Evolutionary conservation across 2,888 invertebrate species (phyloP).

Genomic region (Heliconius cydno): DNA sequence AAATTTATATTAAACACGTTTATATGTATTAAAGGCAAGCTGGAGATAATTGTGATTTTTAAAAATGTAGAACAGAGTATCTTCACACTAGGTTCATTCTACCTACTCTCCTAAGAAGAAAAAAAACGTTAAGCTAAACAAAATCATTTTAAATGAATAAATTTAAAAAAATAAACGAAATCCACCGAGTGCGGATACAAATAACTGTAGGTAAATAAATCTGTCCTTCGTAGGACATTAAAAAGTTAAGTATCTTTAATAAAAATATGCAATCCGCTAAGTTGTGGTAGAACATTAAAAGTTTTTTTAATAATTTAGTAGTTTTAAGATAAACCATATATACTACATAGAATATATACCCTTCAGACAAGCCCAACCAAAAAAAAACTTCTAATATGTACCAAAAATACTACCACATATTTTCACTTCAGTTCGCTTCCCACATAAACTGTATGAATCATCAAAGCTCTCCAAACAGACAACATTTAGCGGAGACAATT

Average conservation of each 20-base stretch:
- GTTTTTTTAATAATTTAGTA: neutral
- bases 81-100: too few species aligned
- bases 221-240: too few species aligned
- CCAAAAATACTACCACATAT: neutral
- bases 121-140: too few species aligned
- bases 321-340: neutral
- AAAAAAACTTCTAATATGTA: neutral
- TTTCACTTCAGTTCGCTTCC: neutral
- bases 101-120: too few species aligned
- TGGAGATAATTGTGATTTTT: too few species aligned
- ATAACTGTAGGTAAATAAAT: too few species aligned
- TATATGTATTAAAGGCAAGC: too few species aligned
- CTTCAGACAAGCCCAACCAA: neutral
- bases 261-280: too few species aligned
- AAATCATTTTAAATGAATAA: neutral
- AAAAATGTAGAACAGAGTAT: too few species aligned
- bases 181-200: too few species aligned
- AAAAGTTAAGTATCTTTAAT: too few species aligned
- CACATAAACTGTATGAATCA: conserved; percentile 1
- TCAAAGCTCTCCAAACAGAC: conserved; percentile 20
- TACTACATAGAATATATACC: neutral
- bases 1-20: neutral
- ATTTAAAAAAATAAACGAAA: neutral
- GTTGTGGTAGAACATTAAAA: too few species aligned
- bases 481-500: conserved; percentile 27